phyloP scores from a whole-genome alignment of 2,113 vertebrate genomes.

The Acrocephalus arundinaceus region DNA sequence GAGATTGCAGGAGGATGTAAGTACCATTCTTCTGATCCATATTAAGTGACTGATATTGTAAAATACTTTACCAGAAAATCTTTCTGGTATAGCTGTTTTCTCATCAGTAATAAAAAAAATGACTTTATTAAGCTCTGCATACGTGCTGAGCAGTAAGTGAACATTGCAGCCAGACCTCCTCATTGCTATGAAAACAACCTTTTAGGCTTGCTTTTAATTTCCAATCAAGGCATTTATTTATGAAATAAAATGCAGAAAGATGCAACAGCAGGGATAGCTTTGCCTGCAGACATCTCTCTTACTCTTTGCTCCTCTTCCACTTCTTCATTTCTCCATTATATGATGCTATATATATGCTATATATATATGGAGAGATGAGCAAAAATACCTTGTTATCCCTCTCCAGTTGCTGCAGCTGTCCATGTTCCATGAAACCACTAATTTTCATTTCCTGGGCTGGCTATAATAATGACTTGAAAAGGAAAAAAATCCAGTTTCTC shows the following conservation, averaged over 20 bases:
- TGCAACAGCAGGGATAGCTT: not conserved
- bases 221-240: not conserved
- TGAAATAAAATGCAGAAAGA: not conserved
- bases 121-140: not conserved
- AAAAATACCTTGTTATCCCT: not conserved
- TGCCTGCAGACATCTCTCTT: not conserved
- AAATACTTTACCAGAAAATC: not conserved
- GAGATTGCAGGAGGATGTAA: not conserved
- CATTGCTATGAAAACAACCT: not conserved
- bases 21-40: not conserved
- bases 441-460: not conserved
- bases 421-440: not conserved
- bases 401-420: not conserved
- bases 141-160: not conserved
- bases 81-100: not conserved
- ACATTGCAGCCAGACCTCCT: not conserved
- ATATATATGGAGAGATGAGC: not conserved
- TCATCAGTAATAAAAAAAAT: not conserved
- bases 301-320: not conserved
- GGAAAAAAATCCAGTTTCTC: not conserved
- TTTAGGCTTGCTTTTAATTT: not conserved
- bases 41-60: not conserved
- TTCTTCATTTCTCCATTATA: not conserved
- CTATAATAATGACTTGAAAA: not conserved
- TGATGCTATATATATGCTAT: too few relatives aligned